Percentiles rank a stretch among this genome's conserved stretches.
These are phyloP conservation scores for Malurus leucopterus DNA, from an alignment of 2,797 vertebrate species.

Conservation along the genomic window DNA sequence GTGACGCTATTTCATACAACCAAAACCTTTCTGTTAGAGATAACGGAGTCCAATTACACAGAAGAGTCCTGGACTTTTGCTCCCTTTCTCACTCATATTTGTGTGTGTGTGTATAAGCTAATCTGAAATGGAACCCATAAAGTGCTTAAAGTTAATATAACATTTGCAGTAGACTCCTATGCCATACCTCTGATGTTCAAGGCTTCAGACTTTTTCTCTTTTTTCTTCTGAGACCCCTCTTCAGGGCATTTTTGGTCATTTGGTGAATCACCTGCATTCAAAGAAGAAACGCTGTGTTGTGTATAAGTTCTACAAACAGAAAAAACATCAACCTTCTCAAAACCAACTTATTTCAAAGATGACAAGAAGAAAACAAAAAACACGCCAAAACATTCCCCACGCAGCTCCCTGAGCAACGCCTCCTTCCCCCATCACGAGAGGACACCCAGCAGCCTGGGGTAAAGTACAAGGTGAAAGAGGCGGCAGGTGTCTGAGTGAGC, in stretches of 20 bases:
- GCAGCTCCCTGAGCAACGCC: neutral
- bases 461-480: conserved; percentile 4
- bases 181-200: conserved; percentile 83
- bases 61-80: neutral
- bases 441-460: neutral
- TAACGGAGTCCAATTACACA: neutral
- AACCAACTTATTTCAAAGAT: conserved; percentile 45
- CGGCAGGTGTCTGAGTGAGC: neutral
- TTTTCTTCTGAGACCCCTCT: conserved; percentile 45
- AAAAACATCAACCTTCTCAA: conserved; percentile 73
- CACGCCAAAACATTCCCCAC: neutral
- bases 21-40: neutral
- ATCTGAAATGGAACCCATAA: neutral
- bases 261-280: conserved; percentile 79
- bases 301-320: conserved; percentile 81
- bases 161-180: neutral
- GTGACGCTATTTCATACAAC: neutral
- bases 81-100: neutral
- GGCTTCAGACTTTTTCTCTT: conserved; percentile 72
- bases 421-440: neutral
- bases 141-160: neutral
- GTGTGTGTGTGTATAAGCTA: neutral
- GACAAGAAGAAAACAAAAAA: neutral
- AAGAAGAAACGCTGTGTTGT: conserved; percentile 85
- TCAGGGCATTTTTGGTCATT: conserved; percentile 51